A percentile compares a stretch with the other conserved stretches of the same genome.
Evolutionary conservation across 2,888 invertebrate species (phyloP).

Genomic region (Vandiemenella viatica): DNA sequence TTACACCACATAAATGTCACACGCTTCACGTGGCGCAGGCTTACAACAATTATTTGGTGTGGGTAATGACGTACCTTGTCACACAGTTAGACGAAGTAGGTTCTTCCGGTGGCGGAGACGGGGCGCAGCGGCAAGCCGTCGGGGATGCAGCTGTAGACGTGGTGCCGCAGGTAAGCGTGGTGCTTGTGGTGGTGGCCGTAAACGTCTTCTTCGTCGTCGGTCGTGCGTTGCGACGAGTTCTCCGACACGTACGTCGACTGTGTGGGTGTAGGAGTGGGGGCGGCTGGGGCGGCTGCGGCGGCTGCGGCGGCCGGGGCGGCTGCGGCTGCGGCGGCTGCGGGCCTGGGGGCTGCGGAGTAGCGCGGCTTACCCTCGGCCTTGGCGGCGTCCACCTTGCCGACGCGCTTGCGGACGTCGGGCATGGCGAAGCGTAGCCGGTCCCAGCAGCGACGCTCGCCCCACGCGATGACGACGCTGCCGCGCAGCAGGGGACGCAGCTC

Average conservation of each 20-base stretch:
- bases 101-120: slow-evolving; percentile 7
- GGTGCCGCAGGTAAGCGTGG: slow-evolving; percentile 3
- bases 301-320: slow-evolving; percentile 44
- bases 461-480: slow-evolving; percentile 53
- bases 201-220: slow-evolving; percentile 41
- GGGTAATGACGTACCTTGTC: neutral
- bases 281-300: slow-evolving; percentile 44
- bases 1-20: too few relatives aligned
- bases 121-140: slow-evolving; percentile 8
- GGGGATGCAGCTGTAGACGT: slow-evolving; percentile 17
- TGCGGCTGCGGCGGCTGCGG: slow-evolving; percentile 32
- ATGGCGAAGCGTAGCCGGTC: slow-evolving; percentile 60
- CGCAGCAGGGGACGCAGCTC: slow-evolving; percentile 57
- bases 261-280: slow-evolving; percentile 46
- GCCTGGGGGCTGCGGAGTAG: slow-evolving; percentile 58
- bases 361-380: slow-evolving; percentile 46
- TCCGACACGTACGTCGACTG: slow-evolving; percentile 39
- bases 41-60: neutral
- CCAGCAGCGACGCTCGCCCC: slow-evolving; percentile 73
- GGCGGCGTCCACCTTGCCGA: slow-evolving; percentile 49
- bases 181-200: too few relatives aligned
- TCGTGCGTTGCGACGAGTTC: slow-evolving; percentile 30
- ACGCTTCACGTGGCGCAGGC: too few relatives aligned
- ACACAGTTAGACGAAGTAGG: slow-evolving; percentile 14
- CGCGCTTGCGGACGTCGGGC: slow-evolving; percentile 49